A percentile compares a stretch with the other conserved stretches of the same genome.
These are phyloP conservation scores for Proteles cristata DNA, from an alignment of 2,113 vertebrate species.

Conservation along the genomic window DNA sequence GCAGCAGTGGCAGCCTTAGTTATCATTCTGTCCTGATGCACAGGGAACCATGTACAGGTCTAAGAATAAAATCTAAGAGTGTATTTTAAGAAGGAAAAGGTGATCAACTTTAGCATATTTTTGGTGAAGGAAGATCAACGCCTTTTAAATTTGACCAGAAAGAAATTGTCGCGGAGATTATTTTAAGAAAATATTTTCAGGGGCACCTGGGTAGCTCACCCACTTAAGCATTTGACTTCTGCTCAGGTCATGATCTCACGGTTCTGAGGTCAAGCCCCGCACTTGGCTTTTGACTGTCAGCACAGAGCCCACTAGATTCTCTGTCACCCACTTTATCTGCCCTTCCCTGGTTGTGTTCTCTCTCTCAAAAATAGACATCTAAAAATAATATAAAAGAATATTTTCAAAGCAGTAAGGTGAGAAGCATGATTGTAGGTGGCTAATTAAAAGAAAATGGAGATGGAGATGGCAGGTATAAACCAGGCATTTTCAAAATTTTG, in stretches of 20 bases:
- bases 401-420: conserved; percentile 4
- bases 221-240: too few species aligned
- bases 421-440: not conserved
- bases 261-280: too few species aligned
- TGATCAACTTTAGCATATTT: not conserved
- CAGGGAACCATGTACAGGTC: not conserved
- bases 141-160: conserved; percentile 7
- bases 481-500: not conserved
- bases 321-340: too few species aligned
- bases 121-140: not conserved
- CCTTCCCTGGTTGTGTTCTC: too few species aligned
- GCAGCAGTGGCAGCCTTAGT: not conserved
- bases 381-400: not conserved
- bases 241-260: too few species aligned
- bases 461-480: not conserved
- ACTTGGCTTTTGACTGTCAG: too few species aligned
- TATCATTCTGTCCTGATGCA: not conserved
- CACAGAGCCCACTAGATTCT: too few species aligned
- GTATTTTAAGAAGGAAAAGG: not conserved
- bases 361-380: too few species aligned
- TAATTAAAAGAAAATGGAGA: not conserved
- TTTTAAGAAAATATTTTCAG: not conserved
- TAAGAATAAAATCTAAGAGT: not conserved
- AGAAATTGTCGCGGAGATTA: not conserved
- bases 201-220: too few species aligned